Evolutionary conservation across 92 coral and sea anemone species (phyloP), one percentile per base, ranked within the genome.

Genomic region (Meandrina meandrites): DNA sequence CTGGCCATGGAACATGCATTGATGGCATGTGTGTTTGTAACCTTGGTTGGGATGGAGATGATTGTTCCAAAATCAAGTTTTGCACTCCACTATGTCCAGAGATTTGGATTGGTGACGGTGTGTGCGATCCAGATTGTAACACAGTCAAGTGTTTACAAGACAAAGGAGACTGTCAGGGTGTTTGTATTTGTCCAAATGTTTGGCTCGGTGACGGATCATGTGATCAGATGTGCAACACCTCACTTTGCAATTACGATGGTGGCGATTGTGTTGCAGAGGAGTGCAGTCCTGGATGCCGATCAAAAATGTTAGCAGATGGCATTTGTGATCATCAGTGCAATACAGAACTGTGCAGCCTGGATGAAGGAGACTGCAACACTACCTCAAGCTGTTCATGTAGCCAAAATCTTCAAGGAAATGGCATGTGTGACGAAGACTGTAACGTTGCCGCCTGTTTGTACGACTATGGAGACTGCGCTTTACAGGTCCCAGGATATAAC

Each of bases 131-230:
- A 0, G 68, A 72, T 31, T 92, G 94, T 68, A 32, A 92, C 36
- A 81, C 77, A 53, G 79, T 81, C 10, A 62, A 22, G 35, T 92
- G 94, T 51, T 77, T 69, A 22, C 60, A 75, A 51, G 94, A 92
- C 73, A 86, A 84, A 21, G 87, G 89, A 14, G 94, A 92, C 78
- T 92, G 94, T 83, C 31, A 24, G 8, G 32, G 72, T 36, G 89
- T 89, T 15, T 92, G 94, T 79, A 67, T 70, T 28, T 92, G 94
- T 67, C 92, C 92, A 31, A 56, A 57, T 34, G 24, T 75, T 12
- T 92, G 94, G 94, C 80, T 92, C 18, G 90, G 92, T 31, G 94
- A 92, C 56, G 90, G 92, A n/a, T 56, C 84, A 19, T 92, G 94
- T 75, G 94, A 92, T 50, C 48, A 81, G 10, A 35, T 71, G n/a